Evolutionary conservation across 2,797 vertebrate genomes (phyloP), one percentile per base, ranked within the genome.

Genomic region (Propithecus perrieri): DNA sequence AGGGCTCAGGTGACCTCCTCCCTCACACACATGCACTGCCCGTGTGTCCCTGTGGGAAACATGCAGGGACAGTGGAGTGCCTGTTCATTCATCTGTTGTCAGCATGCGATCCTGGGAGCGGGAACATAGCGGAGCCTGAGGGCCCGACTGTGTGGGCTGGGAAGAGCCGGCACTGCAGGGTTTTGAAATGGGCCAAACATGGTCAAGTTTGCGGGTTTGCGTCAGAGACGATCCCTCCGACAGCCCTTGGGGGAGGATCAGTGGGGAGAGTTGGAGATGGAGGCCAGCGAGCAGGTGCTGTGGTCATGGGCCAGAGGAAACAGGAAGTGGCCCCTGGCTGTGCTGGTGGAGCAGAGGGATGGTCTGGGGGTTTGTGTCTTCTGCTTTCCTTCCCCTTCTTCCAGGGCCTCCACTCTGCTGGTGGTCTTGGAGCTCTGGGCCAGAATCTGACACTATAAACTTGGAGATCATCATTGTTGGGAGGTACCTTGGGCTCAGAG

Each of bases 261-360:
- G 28, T 30, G 75, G 35, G 50, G 26, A 61, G 46, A 67, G 50
- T 12, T 41, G 30, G 28, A 80, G 55, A 14, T 12, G 18, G 55
- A 57, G 38, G 72, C 86, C 85, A 38, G 63, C 20, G 87, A 86
- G 80, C 38, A 92, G 43, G 53, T 0, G 71, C 67, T 84, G 46
- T 86, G 81, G 67, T 76, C 59, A 38, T 13, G 4, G 24, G 38
- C 61, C 69, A n/a, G 30, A 71, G 67, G 55, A 89, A 92, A 93
- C 53, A 94, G 88, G 85, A 96, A 91, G 63, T 74, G 72, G 71
- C 26, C 80, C 41, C 59, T 59, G 81, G 71, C 81, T 85, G 48
- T 18, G 35, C 65, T n/a, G 33, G 87, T 61, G 48, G 48, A 69
- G 15, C 35, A 75, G 91, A 55, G 35, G 22, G 57, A 67, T 1